Conservation (phyloP, 53 echinoderm and acorn worm species). For the Antedon mediterranea region DNA sequence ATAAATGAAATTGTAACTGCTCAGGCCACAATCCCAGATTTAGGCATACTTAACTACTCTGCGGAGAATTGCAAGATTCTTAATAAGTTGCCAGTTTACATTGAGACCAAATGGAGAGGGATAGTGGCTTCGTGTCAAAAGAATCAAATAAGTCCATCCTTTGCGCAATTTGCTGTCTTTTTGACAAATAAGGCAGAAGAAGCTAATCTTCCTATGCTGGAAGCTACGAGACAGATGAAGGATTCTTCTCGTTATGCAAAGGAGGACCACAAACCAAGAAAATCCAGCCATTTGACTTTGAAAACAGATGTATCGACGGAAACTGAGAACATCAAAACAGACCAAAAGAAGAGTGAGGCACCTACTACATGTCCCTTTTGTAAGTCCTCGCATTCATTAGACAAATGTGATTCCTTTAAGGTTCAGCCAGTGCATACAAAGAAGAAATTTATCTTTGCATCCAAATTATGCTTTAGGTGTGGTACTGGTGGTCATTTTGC, state of each 20-base stretch:
- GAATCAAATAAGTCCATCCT: constrained; percentile 2
- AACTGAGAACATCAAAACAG: neutral
- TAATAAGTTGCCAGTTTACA: constrained; percentile 18
- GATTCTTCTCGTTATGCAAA: neutral
- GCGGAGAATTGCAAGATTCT: constrained; percentile 29
- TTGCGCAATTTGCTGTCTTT: neutral
- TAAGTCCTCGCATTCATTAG: neutral
- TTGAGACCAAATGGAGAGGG: constrained; percentile 12
- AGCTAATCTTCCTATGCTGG: neutral
- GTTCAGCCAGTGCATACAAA: too few relatives aligned
- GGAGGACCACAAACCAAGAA: neutral
- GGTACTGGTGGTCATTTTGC: too few relatives aligned
- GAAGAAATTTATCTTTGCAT: too few relatives aligned
- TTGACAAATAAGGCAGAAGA: neutral
- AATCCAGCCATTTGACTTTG: neutral
- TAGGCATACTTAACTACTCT: constrained; percentile 30
- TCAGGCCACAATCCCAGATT: neutral
- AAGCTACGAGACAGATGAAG: neutral
- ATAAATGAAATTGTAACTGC: constrained; percentile 12
- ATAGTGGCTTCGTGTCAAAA: neutral
- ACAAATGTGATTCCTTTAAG: neutral
- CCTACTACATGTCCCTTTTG: neutral
- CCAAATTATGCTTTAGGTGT: too few relatives aligned
- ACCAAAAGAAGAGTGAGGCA: neutral
- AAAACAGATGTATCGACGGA: neutral